Evolutionary conservation across 2,797 vertebrate species (phyloP).

Genomic region (Lophius americanus): DNA sequence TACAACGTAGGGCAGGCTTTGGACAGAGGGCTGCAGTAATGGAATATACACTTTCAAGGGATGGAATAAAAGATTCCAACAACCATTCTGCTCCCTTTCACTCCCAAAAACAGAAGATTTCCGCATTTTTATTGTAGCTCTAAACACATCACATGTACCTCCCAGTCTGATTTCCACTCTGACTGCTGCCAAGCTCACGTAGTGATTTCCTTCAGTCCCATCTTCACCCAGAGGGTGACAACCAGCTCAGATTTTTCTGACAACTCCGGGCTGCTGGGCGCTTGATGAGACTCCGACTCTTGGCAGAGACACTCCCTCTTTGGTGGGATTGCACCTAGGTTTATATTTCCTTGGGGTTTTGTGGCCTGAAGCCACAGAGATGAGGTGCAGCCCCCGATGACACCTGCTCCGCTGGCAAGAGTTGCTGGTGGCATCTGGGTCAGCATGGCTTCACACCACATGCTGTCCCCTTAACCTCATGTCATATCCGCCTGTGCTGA

Average conservation of each 20-base stretch:
- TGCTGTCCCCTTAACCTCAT: constrained; percentile 29
- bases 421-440: constrained; percentile 39
- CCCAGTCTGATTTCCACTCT: constrained; percentile 25
- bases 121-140: constrained; percentile 5
- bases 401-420: background rate
- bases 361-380: constrained; percentile 55
- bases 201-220: constrained; percentile 20
- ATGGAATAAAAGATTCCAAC: constrained; percentile 17
- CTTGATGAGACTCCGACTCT: constrained; percentile 36
- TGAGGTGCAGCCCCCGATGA: constrained; percentile 33
- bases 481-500: constrained; percentile 36
- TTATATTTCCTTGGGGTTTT: constrained; percentile 46
- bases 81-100: background rate
- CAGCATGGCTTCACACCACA: constrained; percentile 38
- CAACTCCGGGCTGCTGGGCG: constrained; percentile 24
- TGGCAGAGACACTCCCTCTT: background rate
- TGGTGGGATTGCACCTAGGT: constrained; percentile 34
- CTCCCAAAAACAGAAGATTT: constrained; percentile 8
- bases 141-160: constrained; percentile 4
- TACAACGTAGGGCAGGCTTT: too few species aligned
- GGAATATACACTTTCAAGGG: constrained; percentile 16
- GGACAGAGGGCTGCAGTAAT: background rate
- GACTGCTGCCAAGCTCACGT: constrained; percentile 12
- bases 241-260: constrained; percentile 45
- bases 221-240: constrained; percentile 34